These are phyloP conservation scores for Drosophila melanosoma DNA, from an alignment of 2,888 invertebrate genomes.

Conservation along the genomic window DNA sequence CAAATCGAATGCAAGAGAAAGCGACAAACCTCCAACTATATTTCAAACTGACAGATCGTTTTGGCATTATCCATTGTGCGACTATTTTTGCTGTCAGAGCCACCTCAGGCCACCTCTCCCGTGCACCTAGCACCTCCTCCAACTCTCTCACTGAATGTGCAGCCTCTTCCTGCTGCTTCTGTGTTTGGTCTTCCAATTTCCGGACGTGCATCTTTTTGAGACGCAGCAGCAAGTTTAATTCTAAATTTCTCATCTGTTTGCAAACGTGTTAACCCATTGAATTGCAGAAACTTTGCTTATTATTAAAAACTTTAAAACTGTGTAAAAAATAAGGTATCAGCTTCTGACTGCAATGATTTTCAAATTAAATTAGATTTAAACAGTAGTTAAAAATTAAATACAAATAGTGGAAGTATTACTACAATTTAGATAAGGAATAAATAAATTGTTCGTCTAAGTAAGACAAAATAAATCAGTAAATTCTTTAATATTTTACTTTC, in stretches of 20 bases:
- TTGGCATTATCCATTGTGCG: conserved; percentile 69
- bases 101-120: not conserved
- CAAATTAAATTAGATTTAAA: not conserved
- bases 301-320: not conserved
- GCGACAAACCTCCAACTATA: conserved; percentile 59
- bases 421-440: not conserved
- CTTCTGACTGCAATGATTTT: not conserved
- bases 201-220: conserved; percentile 37
- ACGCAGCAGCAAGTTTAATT: conserved; percentile 17
- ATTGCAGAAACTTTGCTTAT: not conserved
- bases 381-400: not conserved
- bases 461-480: too few species aligned
- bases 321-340: not conserved
- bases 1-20: conserved; percentile 16
- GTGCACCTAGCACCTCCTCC: not conserved
- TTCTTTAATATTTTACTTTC: too few species aligned
- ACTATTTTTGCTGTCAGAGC: conserved; percentile 26
- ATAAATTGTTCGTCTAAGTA: not conserved
- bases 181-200: conserved; percentile 69
- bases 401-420: not conserved
- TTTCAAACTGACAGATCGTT: conserved; percentile 76
- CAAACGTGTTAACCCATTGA: conserved; percentile 47
- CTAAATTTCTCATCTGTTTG: conserved; percentile 24
- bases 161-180: conserved; percentile 8
- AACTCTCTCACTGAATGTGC: not conserved